Evolutionary conservation across 1,140 invertebrate genomes (phyloP), one percentile per base, ranked within the genome.

Genomic region (Hestina assimilis): DNA sequence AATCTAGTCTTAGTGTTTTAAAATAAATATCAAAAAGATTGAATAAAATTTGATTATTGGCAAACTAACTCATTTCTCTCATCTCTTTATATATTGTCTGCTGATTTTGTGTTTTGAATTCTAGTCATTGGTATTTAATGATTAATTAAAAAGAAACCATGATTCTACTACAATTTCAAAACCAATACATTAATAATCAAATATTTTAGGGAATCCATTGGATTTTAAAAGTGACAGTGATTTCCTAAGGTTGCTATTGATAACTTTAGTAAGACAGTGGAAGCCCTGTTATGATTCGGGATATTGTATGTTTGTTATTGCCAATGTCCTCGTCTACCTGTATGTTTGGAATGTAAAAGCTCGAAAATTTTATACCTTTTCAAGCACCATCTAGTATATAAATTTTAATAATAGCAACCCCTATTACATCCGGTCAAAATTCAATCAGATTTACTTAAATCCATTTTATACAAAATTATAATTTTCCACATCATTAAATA

Each of bases 1-100:
- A 38, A 19, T 17, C 33, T 38, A 17, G 8, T n/a, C 33, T n/a
- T 17, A 38, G n/a, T n/a, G n/a, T n/a, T n/a, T n/a, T n/a, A n/a
- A n/a, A n/a, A n/a, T n/a, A n/a, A n/a, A n/a, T n/a, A n/a, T n/a
- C n/a, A n/a, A n/a, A n/a, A n/a, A n/a, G n/a, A n/a, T n/a, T n/a
- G n/a, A n/a, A n/a, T n/a, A n/a, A n/a, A n/a, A n/a, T n/a, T n/a
- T n/a, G n/a, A n/a, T n/a, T n/a, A n/a, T n/a, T n/a, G n/a, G n/a
- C n/a, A n/a, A n/a, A n/a, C n/a, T n/a, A n/a, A n/a, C n/a, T n/a
- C n/a, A n/a, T n/a, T n/a, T n/a, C n/a, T n/a, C n/a, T n/a, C n/a
- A n/a, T n/a, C 15, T 35, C 15, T 35, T 35, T 38, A 38, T 38
- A 17, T 38, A 38, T 38, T 38, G 33, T 38, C 33, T 19, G 15